phyloP scores from a whole-genome alignment of 1,140 invertebrate species.

The Ips typographus region DNA sequence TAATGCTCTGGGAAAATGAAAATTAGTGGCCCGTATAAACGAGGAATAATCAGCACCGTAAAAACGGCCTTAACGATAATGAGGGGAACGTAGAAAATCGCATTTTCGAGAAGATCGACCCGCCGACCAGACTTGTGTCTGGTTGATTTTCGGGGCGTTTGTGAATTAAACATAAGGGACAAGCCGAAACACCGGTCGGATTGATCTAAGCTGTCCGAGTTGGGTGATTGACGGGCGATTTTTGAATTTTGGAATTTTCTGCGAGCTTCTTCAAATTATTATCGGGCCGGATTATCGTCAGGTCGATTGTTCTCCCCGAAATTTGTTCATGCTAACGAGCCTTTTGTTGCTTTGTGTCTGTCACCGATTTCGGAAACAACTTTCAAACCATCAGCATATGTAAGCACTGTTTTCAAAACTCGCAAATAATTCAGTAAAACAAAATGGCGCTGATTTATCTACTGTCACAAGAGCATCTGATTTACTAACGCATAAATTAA shows the following conservation, averaged over 20 bases:
- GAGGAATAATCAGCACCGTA: slow-evolving; percentile 1
- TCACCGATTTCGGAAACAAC: not conserved
- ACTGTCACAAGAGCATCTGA: too few species aligned
- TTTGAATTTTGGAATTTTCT: slow-evolving; percentile 26
- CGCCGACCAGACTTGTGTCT: slow-evolving; percentile 1
- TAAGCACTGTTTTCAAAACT: not conserved
- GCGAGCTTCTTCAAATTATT: slow-evolving; percentile 11
- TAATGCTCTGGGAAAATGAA: slow-evolving; percentile 20
- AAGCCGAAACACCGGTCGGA: slow-evolving; percentile 24
- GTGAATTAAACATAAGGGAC: slow-evolving; percentile 30
- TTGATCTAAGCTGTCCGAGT: slow-evolving; percentile 21
- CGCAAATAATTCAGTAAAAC: not conserved
- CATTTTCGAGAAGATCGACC: not conserved
- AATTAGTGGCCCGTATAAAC: slow-evolving; percentile 20
- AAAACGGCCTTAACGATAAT: slow-evolving; percentile 1
- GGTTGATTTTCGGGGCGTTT: slow-evolving; percentile 5
- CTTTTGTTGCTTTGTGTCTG: not conserved
- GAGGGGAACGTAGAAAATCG: not conserved
- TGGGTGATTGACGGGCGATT: slow-evolving; percentile 16
- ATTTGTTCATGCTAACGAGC: slow-evolving; percentile 15
- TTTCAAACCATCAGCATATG: not conserved
- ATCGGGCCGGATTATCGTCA: slow-evolving; percentile 2
- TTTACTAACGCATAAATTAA: too few species aligned
- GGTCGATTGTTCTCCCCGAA: slow-evolving; percentile 7
- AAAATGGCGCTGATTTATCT: not conserved